These are phyloP conservation scores for Caenorhabditis imperialis DNA, from an alignment of 2,888 invertebrate species.

Conservation along the genomic window DNA sequence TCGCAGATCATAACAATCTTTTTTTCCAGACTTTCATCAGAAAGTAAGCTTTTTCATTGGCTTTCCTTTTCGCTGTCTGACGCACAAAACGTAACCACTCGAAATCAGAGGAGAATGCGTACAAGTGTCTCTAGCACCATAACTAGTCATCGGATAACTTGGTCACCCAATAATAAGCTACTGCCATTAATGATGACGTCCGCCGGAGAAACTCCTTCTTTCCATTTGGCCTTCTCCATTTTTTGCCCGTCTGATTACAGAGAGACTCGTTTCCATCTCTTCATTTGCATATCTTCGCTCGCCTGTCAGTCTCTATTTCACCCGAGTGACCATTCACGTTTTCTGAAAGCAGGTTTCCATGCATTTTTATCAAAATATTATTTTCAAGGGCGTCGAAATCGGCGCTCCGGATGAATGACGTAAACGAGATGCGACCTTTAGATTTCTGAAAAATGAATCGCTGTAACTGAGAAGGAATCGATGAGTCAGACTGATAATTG, in stretches of 20 bases:
- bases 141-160: neutral
- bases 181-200: slow-evolving; percentile 1
- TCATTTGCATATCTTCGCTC: slow-evolving; percentile 26
- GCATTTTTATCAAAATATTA: slow-evolving; percentile 41
- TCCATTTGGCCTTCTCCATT: slow-evolving; percentile 2
- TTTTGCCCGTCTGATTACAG: slow-evolving; percentile 14
- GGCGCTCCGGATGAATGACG: slow-evolving; percentile 16
- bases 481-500: too few relatives aligned
- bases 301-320: neutral
- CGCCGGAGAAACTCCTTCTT: slow-evolving; percentile 12
- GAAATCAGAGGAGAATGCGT: too few relatives aligned
- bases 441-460: slow-evolving; percentile 12
- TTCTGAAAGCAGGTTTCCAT: slow-evolving; percentile 6
- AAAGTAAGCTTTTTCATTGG: slow-evolving; percentile 3
- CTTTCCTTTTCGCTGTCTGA: neutral
- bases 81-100: neutral
- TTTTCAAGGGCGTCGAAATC: slow-evolving; percentile 7
- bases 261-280: neutral
- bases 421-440: slow-evolving; percentile 38
- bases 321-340: slow-evolving; percentile 33
- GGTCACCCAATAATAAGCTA: neutral
- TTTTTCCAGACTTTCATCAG: neutral
- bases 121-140: slow-evolving; percentile 12
- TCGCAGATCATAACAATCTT: slow-evolving; percentile 9
- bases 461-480: neutral